A percentile compares a stretch with the other conserved stretches of the same genome.
phyloP scores from a whole-genome alignment of 1,140 invertebrate species.

The Lucilia cuprina region DNA sequence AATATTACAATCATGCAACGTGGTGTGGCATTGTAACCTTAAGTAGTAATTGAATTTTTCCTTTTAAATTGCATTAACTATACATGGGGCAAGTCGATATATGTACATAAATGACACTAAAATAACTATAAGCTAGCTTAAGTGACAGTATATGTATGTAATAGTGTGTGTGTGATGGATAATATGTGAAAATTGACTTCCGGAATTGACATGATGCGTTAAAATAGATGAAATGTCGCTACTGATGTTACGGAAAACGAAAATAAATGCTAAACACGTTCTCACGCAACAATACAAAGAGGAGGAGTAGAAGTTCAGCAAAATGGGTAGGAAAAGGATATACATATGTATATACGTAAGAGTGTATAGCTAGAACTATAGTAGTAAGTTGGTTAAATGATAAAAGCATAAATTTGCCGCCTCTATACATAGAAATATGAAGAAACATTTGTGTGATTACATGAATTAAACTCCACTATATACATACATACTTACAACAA shows the following conservation, averaged over 20 bases:
- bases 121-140: too few relatives aligned
- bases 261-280: slow-evolving; percentile 31
- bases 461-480: neutral
- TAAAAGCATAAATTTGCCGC: neutral
- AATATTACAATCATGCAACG: too few relatives aligned
- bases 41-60: neutral
- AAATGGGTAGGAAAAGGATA: too few relatives aligned
- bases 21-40: neutral
- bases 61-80: neutral
- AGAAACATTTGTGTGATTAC: neutral
- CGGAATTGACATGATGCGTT: slow-evolving; percentile 31
- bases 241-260: slow-evolving; percentile 31
- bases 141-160: neutral
- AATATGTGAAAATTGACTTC: slow-evolving; percentile 32
- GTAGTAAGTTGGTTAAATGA: too few relatives aligned
- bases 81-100: neutral
- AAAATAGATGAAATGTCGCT: slow-evolving; percentile 22
- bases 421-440: neutral
- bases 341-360: too few relatives aligned
- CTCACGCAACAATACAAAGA: neutral
- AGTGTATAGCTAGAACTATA: too few relatives aligned
- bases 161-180: neutral
- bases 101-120: too few relatives aligned
- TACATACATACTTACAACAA: neutral
- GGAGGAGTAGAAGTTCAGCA: neutral